These are phyloP conservation scores for Aquatica leii DNA, from an alignment of 2,888 invertebrate species.

Conservation along the genomic window DNA sequence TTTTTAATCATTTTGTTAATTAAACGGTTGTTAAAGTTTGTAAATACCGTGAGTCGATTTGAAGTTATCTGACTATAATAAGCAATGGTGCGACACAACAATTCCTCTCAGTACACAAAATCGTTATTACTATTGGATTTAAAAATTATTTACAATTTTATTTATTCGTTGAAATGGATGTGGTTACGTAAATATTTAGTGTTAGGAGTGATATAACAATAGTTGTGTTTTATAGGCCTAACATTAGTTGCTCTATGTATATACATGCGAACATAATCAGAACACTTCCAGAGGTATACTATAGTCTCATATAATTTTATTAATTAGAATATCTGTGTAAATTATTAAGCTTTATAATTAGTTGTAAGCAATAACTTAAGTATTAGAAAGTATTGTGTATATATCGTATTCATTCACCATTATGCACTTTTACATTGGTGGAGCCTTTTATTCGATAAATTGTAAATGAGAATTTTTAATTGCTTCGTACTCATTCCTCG, in stretches of 20 bases:
- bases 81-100: neutral
- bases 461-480: constrained; percentile 3
- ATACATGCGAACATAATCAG: constrained; percentile 40
- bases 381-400: constrained; percentile 30
- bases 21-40: neutral
- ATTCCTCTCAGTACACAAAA: neutral
- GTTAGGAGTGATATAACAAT: constrained; percentile 38
- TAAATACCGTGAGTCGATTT: neutral
- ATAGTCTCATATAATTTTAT: constrained; percentile 25
- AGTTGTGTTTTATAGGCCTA: constrained; percentile 43
- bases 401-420: constrained; percentile 12
- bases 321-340: constrained; percentile 32
- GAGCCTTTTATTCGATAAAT: neutral
- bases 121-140: constrained; percentile 3
- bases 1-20: neutral
- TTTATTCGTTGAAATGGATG: constrained; percentile 30
- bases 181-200: constrained; percentile 37
- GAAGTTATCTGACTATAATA: constrained; percentile 8
- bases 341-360: constrained; percentile 35
- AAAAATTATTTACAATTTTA: neutral
- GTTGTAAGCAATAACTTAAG: constrained; percentile 29
- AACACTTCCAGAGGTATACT: constrained; percentile 43
- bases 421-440: neutral
- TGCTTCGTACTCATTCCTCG: neutral
- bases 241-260: constrained; percentile 34